These are phyloP conservation scores for Euwallacea fornicatus DNA, from an alignment of 1,140 invertebrate genomes.

Conservation along the genomic window DNA sequence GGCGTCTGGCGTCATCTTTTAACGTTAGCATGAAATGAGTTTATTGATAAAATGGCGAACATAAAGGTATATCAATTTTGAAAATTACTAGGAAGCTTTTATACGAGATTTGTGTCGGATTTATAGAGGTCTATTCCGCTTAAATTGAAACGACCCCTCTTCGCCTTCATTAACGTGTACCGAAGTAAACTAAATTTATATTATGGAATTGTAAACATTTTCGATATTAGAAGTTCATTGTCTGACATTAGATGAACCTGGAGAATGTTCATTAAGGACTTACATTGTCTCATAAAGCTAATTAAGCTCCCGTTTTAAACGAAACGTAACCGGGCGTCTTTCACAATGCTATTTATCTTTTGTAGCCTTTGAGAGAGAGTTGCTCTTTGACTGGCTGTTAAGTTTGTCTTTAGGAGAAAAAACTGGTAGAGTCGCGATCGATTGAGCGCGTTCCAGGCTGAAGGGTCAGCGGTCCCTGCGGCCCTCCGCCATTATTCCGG, in stretches of 20 bases:
- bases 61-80: too few relatives aligned
- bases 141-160: too few relatives aligned
- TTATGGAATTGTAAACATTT: too few relatives aligned
- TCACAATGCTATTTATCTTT: background rate
- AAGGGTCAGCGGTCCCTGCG: slow-evolving; percentile 15
- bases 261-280: background rate
- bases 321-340: background rate
- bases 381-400: slow-evolving; percentile 4
- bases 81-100: too few relatives aligned
- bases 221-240: background rate
- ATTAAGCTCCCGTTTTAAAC: background rate
- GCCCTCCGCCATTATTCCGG: slow-evolving; percentile 17
- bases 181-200: too few relatives aligned
- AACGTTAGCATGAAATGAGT: too few relatives aligned
- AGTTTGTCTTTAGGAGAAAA: slow-evolving; percentile 15
- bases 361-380: background rate
- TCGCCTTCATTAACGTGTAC: too few relatives aligned
- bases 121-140: too few relatives aligned
- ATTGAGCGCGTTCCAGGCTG: slow-evolving; percentile 24
- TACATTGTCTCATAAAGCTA: background rate
- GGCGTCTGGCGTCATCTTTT: too few relatives aligned
- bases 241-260: background rate
- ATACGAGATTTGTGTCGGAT: too few relatives aligned
- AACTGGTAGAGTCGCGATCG: slow-evolving; percentile 16
- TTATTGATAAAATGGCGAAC: too few relatives aligned